Conservation (phyloP, 2,797 vertebrate species). For the Platalea minor region DNA sequence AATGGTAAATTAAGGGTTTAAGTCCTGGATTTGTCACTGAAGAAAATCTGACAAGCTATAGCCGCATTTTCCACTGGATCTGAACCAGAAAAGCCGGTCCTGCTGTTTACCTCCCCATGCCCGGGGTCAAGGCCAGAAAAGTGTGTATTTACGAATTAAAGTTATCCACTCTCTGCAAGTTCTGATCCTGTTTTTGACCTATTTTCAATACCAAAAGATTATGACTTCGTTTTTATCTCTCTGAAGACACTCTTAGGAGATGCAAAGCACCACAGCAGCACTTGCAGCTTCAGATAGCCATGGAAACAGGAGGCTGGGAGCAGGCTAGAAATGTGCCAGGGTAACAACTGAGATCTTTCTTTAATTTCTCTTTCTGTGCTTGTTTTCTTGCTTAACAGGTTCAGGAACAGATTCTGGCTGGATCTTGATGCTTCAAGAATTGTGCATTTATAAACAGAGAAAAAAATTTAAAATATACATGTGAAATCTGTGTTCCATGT, state of each 20-base stretch:
- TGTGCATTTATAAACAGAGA: not conserved
- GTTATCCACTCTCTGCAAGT: not conserved
- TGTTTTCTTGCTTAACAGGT: not conserved
- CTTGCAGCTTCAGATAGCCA: conserved; percentile 39
- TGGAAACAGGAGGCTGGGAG: conserved; percentile 41
- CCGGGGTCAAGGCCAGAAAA: not conserved
- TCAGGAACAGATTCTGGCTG: not conserved
- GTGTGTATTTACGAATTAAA: not conserved
- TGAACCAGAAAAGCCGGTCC: not conserved
- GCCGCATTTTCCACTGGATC: not conserved
- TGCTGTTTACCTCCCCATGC: not conserved
- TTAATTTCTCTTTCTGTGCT: not conserved
- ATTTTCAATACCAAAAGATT: not conserved
- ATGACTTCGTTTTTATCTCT: not conserved
- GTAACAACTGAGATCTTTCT: not conserved
- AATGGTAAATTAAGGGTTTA: not conserved
- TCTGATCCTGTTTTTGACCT: not conserved
- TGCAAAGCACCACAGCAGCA: not conserved
- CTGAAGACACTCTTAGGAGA: not conserved
- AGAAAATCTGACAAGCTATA: not conserved
- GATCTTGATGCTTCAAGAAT: not conserved
- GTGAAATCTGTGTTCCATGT: not conserved
- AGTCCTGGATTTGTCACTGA: not conserved
- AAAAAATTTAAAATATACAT: not conserved
- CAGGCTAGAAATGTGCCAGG: not conserved